Percentiles rank a stretch among this genome's conserved stretches.
phyloP scores from a whole-genome alignment of 2,113 vertebrate species.

The Acanthochromis polyacanthus region DNA sequence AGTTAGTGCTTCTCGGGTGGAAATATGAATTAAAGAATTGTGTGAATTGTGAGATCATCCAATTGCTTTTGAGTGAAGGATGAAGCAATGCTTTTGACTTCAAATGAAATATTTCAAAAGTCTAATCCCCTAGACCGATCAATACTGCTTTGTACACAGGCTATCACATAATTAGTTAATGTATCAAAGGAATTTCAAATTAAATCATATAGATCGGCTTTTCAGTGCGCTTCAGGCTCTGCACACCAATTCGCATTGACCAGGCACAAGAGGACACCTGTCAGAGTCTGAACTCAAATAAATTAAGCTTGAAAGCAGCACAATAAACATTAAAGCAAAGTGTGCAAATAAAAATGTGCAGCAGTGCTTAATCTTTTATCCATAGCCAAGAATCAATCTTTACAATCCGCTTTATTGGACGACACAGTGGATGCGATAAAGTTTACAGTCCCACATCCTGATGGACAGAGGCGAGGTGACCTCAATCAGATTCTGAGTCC shows the following conservation, averaged over 20 bases:
- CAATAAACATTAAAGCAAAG: constrained; percentile 58
- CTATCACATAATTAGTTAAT: constrained; percentile 37
- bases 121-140: constrained; percentile 38
- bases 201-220: constrained; percentile 22
- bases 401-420: constrained; percentile 65
- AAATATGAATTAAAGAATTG: constrained; percentile 63
- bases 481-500: constrained; percentile 58
- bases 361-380: constrained; percentile 61
- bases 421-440: constrained; percentile 47
- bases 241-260: neutral
- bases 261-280: constrained; percentile 37
- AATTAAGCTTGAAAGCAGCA: constrained; percentile 16
- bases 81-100: constrained; percentile 23
- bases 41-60: constrained; percentile 41
- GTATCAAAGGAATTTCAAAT: constrained; percentile 47
- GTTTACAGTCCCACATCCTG: constrained; percentile 53
- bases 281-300: constrained; percentile 43
- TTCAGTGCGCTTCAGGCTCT: neutral
- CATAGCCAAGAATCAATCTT: constrained; percentile 58
- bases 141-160: constrained; percentile 47
- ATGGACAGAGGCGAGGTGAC: constrained; percentile 48
- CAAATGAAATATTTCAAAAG: constrained; percentile 54
- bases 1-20: constrained; percentile 37
- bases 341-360: constrained; percentile 55
- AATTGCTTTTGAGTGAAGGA: constrained; percentile 37